Evolutionary conservation across 2,797 vertebrate species (phyloP), one percentile per base, ranked within the genome.

Genomic region (Xyrichtys novacula): DNA sequence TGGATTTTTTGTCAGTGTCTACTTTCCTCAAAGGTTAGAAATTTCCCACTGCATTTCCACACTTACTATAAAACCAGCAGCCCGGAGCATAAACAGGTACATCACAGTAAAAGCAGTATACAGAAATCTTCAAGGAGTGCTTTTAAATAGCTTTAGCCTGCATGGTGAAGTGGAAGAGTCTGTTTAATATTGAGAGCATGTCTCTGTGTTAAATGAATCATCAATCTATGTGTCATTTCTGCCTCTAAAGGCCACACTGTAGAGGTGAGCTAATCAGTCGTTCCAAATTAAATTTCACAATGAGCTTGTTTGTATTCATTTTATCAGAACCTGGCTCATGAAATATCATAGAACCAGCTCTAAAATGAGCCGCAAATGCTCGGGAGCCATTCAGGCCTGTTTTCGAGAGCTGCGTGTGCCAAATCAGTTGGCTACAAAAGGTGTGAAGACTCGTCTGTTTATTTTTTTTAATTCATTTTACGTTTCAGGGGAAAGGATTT

Each of bases 221-320:
- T 83, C 84, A 67, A 72, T 81, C 81, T 57, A 19, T 28, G 61
- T 89, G 85, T 76, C 74, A 73, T 70, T 65, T 63, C 29, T 50
- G 47, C 40, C 64, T 76, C 74, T 74, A 77, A 71, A 76, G 65
- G 71, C 63, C 59, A 66, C 74, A 25, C 17, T 39, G 47, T 69
- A 49, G 58, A 69, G 59, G 53, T 76, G 66, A 76, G 66, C 69
- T 74, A 76, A 81, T 83, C 75, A 74, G 58, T 65, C 65, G 64
- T 70, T 22, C 63, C 26, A 80, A 69, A 82, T 78, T 39, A 71
- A 63, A 70, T 67, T 56, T 65, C 53, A 53, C 60, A 70, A 53
- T 64, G 46, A 65, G 71, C 55, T 70, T 76, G 64, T 81, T 81
- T 77, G 43, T 72, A 67, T 84, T 81, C n/a, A 67, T 81, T 74